phyloP scores from a whole-genome alignment of 2,797 vertebrate genomes.

The Rhinoraja longicauda region DNA sequence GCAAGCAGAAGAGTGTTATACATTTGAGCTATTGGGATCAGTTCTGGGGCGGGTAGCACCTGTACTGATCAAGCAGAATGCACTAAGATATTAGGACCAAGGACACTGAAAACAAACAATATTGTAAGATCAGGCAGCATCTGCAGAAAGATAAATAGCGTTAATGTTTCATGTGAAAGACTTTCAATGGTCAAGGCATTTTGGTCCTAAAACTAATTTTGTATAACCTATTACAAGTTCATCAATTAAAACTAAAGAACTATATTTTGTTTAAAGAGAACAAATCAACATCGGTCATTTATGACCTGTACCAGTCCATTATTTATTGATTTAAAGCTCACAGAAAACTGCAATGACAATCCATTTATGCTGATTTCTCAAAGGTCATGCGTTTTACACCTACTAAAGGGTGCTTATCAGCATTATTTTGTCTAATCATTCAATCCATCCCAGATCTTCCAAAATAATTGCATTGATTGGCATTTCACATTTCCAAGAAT shows the following conservation, averaged over 20 bases:
- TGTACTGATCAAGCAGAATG: no score
- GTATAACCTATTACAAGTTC: background rate
- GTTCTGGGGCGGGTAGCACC: no score
- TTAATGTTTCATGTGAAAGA: no score
- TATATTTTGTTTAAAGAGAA: background rate
- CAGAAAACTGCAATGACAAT: background rate
- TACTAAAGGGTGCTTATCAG: background rate
- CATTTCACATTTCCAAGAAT: slow-evolving; percentile 10
- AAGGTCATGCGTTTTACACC: background rate
- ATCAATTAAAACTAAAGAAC: background rate
- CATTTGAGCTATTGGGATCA: no score
- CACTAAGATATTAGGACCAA: no score
- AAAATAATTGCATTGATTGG: slow-evolving; percentile 13
- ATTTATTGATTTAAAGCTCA: background rate
- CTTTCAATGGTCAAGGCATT: background rate
- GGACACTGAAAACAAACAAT: no score
- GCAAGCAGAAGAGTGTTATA: no score
- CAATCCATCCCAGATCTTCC: background rate
- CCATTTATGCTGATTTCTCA: background rate
- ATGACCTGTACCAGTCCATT: background rate
- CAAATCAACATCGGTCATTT: background rate
- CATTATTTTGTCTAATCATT: background rate
- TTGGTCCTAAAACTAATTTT: background rate
- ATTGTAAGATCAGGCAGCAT: no score
- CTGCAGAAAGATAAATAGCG: no score